Evolutionary conservation across 2,888 invertebrate species (phyloP), one percentile per base, ranked within the genome.

Genomic region (Caenorhabditis macrosperma): DNA sequence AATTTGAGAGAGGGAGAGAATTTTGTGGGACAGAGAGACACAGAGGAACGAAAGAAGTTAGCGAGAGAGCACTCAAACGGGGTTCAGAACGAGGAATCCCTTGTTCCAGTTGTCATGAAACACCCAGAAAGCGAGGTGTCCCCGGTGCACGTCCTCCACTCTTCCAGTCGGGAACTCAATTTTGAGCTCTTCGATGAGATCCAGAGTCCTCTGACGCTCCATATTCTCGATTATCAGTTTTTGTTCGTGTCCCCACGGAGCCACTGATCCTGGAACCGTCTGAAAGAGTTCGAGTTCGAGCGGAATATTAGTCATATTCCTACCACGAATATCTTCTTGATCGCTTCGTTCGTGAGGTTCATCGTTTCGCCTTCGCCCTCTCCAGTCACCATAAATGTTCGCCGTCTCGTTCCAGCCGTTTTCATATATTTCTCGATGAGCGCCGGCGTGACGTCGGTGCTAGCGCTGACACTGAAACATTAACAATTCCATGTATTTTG

Each of bases 401-500:
- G n/a, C 10, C 22, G 26, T 22, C 22, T n/a, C 1, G 12, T 48
- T 20, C 17, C n/a, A 35, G 35, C 17, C 1, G 38, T 15, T 2
- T 50, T 7, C 22, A 52, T n/a, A 38, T 52, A 63, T n/a, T 52
- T 17, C 2, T 63, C 22, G 4, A 63, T 22, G n/a, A 63, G 20
- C 10, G 15, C 20, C 7, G 50, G 50, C n/a, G 50, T 63, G 9
- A 63, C 20, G 4, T 63, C 35, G 35, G 52, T 12, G n/a, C 50
- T 63, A 1, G 52, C 50, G 5, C 20, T 46, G 17, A 63, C 2
- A 52, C 50, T 63, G 35, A 30, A 50, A 52, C 24, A 10, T 12
- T 5, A 24, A 7, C 6, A 6, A 2, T 24, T 22, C 20, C 3
- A 38, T 38, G 1, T 9, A 22, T n/a, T 24, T 26, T 24, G 3